Base-by-base conservation (phyloP, 2,888 invertebrate genomes). In the Crossocerus cetratus region DNA sequence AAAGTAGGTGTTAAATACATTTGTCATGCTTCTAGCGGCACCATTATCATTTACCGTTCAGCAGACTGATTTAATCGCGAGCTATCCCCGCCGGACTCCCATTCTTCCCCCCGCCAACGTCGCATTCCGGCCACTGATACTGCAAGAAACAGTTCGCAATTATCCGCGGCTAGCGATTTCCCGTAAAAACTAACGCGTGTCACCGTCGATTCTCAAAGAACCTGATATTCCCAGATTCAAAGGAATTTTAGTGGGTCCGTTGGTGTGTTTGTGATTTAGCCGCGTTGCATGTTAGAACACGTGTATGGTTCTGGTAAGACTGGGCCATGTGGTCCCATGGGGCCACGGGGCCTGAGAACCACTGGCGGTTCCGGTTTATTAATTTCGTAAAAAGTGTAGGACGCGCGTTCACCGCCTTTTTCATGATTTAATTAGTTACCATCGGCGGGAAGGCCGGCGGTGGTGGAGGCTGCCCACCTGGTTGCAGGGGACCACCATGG, bases 371-470 rank as follows among this genome's bases (percentile, higher is more conserved):
- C 76, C 80, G 78, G 77, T 78, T 84, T 84, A 81, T 84, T 82
- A 83, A 80, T 83, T 80, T 78, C 63, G 72, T 78, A 80, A 80
- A 77, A 78, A 78, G 68, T 74, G 69, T 74, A 54, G 78, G 78
- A 78, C 72, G 80, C 77, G 78, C 76, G 74, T 74, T 82, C 78
- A 67, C 74, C 79, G 80, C 77, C 76, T 77, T 83, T 79, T 84
- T 83, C 80, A 79, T 77, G 82, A 82, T 81, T 81, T 82, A 84
- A 84, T 82, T 81, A 82, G 83, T 80, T 79, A 72, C 74, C 76
- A 76, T 79, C 73, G 71, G 72, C 66, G 77, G 43, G 74, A 14
- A 16, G 49, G 16, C 16, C 3, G 13, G 49, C 16, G 43, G 16
- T 14, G 49, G 49, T 49, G 32, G 32, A 66, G 70, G 62, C 75